Conservation (phyloP, 1,140 invertebrate genomes). For the Hyles vespertilio region DNA sequence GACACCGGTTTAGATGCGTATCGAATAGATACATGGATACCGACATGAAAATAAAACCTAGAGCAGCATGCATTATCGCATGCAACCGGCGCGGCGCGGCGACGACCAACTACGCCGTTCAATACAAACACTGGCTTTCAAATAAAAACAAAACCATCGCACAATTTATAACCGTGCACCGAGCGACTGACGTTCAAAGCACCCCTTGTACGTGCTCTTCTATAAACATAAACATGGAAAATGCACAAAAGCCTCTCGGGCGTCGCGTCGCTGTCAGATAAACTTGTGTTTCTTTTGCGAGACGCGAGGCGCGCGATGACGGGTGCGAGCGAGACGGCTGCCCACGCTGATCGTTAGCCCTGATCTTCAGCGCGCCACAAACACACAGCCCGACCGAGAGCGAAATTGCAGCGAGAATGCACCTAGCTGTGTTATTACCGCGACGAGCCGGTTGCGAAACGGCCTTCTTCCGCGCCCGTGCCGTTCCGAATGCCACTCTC, state of each 20-base stretch:
- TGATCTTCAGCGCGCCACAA: conserved; percentile 75
- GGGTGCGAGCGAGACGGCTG: conserved; percentile 52
- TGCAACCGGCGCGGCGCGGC: conserved; percentile 25
- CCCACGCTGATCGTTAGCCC: conserved; percentile 71
- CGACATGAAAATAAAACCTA: conserved; percentile 7
- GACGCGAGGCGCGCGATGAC: conserved; percentile 29
- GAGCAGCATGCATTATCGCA: conserved; percentile 32
- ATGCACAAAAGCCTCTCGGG: conserved; percentile 72
- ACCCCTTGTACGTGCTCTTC: conserved; percentile 69
- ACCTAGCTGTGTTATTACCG: conserved; percentile 72
- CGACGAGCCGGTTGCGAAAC: conserved; percentile 45
- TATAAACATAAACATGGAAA: conserved; percentile 74
- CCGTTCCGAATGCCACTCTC: conserved; percentile 34
- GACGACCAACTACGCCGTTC: conserved; percentile 23
- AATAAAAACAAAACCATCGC: conserved; percentile 63
- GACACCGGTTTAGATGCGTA: conserved; percentile 6
- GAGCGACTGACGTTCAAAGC: conserved; percentile 63
- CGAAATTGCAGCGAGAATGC: conserved; percentile 75
- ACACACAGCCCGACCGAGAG: conserved; percentile 73
- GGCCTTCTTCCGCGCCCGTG: conserved; percentile 41
- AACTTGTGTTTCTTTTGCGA: conserved; percentile 73
- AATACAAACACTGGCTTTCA: conserved; percentile 50
- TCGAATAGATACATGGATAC: conserved; percentile 1
- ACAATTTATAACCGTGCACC: conserved; percentile 57
- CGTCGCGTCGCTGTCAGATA: conserved; percentile 70